phyloP scores from a whole-genome alignment of 2,888 invertebrate species.

The Iselma pallidipennis region DNA sequence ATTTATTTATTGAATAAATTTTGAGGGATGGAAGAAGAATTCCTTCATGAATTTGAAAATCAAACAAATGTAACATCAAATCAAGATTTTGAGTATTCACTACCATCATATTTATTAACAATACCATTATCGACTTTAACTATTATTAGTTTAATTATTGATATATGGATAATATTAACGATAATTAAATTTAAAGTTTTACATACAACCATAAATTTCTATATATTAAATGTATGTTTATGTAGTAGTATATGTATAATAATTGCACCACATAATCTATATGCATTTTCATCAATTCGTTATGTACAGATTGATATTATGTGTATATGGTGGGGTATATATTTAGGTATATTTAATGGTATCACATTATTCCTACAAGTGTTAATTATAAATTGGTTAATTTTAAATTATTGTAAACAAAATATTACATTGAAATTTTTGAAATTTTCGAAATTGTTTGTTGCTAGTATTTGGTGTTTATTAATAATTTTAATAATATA shows the following conservation, averaged over 20 bases:
- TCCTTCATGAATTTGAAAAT: neutral
- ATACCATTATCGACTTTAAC: neutral
- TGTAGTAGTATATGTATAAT: conserved; percentile 7
- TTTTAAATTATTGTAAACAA: neutral
- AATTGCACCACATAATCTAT: neutral
- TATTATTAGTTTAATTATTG: neutral
- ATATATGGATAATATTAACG: conserved; percentile 6
- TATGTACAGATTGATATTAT: neutral
- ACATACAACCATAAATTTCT: conserved; percentile 10
- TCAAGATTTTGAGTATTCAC: neutral
- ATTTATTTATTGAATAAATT: neutral
- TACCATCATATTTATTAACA: neutral
- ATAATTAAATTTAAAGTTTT: conserved; percentile 10
- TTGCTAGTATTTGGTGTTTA: neutral
- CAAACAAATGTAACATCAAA: neutral
- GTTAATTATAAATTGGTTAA: neutral
- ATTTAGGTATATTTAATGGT: neutral
- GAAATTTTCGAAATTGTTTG: neutral
- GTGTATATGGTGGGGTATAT: neutral
- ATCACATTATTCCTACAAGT: neutral
- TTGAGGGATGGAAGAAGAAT: neutral
- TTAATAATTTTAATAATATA: neutral
- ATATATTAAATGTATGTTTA: conserved; percentile 14
- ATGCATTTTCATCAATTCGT: neutral
- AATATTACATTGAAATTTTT: neutral